Evolutionary conservation across 2,888 invertebrate species (phyloP).

Genomic region (Yponomeuta cagnagella): DNA sequence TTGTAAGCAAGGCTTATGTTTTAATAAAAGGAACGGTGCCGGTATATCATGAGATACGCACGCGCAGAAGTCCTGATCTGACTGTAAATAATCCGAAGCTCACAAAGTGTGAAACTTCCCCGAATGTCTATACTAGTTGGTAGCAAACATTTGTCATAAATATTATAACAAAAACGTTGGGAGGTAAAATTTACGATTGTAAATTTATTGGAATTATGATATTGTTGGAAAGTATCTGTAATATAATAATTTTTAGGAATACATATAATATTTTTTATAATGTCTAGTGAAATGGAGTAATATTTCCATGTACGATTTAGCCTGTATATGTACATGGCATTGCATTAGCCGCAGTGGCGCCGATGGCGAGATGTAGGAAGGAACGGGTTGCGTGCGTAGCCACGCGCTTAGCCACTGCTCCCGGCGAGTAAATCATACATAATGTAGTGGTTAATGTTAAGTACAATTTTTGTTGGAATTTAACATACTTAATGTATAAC

Average conservation of each 20-base stretch:
- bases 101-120: neutral
- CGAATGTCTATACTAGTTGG: neutral
- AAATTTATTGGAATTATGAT: conserved; percentile 66
- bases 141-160: neutral
- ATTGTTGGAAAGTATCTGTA: conserved; percentile 67
- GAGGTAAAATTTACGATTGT: conserved; percentile 60
- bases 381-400: neutral
- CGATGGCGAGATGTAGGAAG: neutral
- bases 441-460: conserved; percentile 60
- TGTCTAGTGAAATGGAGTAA: conserved; percentile 36
- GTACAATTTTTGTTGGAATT: conserved; percentile 67
- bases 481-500: conserved; percentile 49
- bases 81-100: conserved; percentile 9
- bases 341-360: neutral
- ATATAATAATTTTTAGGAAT: conserved; percentile 53
- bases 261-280: conserved; percentile 60
- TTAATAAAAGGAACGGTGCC: neutral
- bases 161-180: conserved; percentile 30
- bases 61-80: neutral
- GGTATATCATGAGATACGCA: neutral
- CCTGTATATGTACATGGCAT: neutral
- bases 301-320: conserved; percentile 3
- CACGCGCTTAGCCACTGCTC: neutral
- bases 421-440: conserved; percentile 43
- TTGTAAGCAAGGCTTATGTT: conserved; percentile 10